These are phyloP conservation scores for Palythoa grandis DNA, from an alignment of 92 coral and sea anemone species.

Conservation along the genomic window DNA sequence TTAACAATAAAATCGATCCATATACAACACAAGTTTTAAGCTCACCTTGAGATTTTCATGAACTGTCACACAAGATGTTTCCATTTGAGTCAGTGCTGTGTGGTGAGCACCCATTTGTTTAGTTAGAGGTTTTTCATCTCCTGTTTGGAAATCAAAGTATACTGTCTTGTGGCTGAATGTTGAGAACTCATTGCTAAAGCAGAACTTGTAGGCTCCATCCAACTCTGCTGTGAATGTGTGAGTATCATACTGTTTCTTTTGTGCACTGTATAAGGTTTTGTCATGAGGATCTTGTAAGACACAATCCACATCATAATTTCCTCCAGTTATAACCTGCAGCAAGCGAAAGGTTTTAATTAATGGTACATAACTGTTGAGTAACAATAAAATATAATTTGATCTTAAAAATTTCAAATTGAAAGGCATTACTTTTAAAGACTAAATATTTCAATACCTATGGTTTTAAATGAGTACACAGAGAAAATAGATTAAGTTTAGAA, in stretches of 20 bases:
- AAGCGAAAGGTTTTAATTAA: not conserved
- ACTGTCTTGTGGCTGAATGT: conserved; percentile 99
- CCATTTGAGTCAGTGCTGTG: conserved; percentile 93
- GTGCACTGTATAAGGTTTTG: conserved; percentile 75
- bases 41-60: conserved; percentile 95
- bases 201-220: conserved; percentile 92
- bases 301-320: conserved; percentile 97
- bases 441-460: too few relatives aligned
- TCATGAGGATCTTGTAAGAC: conserved; percentile 79
- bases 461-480: too few relatives aligned
- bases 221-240: conserved; percentile 79
- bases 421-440: too few relatives aligned
- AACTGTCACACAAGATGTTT: conserved; percentile 91
- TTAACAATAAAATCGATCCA: too few relatives aligned
- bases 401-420: too few relatives aligned
- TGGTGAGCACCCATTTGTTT: conserved; percentile 84
- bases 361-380: not conserved
- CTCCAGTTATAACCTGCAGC: conserved; percentile 94
- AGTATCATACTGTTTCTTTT: conserved; percentile 97
- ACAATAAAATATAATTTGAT: too few relatives aligned
- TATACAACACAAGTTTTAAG: not conserved
- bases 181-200: conserved; percentile 99
- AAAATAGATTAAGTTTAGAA: too few relatives aligned
- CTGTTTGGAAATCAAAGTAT: conserved; percentile 98
- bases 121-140: conserved; percentile 86